Evolutionary conservation across 2,888 invertebrate genomes (phyloP).

Genomic region (Sphaerophoria taeniata): DNA sequence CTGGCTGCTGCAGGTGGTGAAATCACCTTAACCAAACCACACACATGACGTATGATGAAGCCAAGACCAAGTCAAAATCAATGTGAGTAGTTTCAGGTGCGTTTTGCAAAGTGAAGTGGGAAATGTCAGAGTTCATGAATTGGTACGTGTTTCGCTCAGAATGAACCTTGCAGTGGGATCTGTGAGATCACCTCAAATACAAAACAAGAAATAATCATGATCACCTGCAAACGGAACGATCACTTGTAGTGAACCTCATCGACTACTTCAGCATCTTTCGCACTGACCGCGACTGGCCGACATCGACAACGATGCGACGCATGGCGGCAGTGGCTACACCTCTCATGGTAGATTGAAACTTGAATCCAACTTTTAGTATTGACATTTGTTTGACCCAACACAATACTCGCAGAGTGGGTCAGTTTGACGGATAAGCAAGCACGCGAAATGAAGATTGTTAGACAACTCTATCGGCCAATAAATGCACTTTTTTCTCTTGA

Average conservation of each 20-base stretch:
- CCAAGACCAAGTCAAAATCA: constrained; percentile 9
- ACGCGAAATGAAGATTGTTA: constrained; percentile 53
- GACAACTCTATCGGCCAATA: constrained; percentile 38
- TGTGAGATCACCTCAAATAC: constrained; percentile 2
- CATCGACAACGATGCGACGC: too few species aligned
- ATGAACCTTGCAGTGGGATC: constrained; percentile 41
- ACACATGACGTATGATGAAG: neutral
- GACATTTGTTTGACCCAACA: constrained; percentile 63
- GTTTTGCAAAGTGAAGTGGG: constrained; percentile 40
- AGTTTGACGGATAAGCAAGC: constrained; percentile 52
- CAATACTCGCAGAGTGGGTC: constrained; percentile 51
- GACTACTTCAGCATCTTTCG: neutral
- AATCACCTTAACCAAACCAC: constrained; percentile 45
- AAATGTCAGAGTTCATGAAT: constrained; percentile 69
- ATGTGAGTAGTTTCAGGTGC: constrained; percentile 47
- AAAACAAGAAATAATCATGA: constrained; percentile 11
- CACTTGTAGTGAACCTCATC: constrained; percentile 14
- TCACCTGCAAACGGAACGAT: constrained; percentile 42
- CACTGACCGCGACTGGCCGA: neutral
- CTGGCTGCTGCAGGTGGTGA: constrained; percentile 67
- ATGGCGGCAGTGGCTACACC: too few species aligned
- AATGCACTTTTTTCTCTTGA: constrained; percentile 49
- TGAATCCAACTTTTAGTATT: constrained; percentile 40
- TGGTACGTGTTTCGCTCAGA: constrained; percentile 57
- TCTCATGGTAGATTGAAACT: too few species aligned